Base-by-base conservation (phyloP, 2,888 invertebrate genomes). In the Yponomeuta malinellus region DNA sequence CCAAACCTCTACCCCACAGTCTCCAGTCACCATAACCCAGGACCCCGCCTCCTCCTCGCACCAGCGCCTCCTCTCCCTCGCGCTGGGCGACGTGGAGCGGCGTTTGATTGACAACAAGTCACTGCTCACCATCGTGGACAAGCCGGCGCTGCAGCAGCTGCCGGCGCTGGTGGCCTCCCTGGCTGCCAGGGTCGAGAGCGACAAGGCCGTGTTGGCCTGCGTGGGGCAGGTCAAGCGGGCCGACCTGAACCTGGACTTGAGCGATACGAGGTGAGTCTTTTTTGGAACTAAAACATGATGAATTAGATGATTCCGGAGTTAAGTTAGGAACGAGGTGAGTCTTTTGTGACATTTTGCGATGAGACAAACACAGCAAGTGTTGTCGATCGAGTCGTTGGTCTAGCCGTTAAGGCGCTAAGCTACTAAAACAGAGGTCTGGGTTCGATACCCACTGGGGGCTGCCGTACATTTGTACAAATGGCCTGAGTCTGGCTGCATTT, bases 41-140 rank as follows among this genome's bases (percentile, higher is more conserved):
- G 96, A 96, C 73, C 97, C 97, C 33, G 96, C 96, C 0, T 95
- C 96, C 63, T 96, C 97, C 0, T 97, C 97, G 65, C 98, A 98
- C 90, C 98, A 98, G 86, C 93, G 98, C 37, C 95, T 98, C 68
- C 90, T 98, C 74, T 96, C 97, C 70, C 93, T 98, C 72, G 95
- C 95, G 70, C 96, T 97, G 79, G 94, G 95, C 10, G 98, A 98
- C 82, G 97, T 98, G 70, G 98, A 98, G 84, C 95, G 97, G 76
- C 92, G 98, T 1, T 93, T 98, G 71, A 98, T 98, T 79, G 97
- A 98, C 89, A 98, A 98, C 89, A 97, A 98, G 87, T 96, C 97
- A 0, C 90, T 98, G 63, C 92, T 97, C 73, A 98, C 97, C 68
- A 95, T 97, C 72, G 92, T 98, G 76, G 96, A 96, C 81, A 97